Evolutionary conservation across 2,113 vertebrate species (phyloP).

Genomic region (Siniperca knerii): DNA sequence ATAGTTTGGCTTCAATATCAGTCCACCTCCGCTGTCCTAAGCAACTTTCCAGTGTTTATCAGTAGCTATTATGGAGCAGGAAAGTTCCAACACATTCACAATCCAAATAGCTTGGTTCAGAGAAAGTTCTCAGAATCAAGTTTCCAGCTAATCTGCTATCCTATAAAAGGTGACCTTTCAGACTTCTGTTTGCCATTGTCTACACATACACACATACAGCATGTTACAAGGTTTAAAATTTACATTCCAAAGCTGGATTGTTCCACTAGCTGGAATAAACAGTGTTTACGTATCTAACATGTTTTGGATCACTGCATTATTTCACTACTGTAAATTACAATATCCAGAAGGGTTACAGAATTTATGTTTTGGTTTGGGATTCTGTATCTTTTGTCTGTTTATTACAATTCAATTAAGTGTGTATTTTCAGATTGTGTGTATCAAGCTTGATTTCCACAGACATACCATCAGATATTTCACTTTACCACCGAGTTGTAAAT

Average conservation of each 20-base stretch:
- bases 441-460: background rate
- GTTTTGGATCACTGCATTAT: background rate
- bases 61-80: background rate
- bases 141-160: background rate
- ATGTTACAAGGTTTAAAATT: background rate
- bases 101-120: slow-evolving; percentile 1
- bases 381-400: background rate
- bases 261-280: background rate
- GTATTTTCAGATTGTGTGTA: background rate
- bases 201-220: background rate
- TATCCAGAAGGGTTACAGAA: background rate
- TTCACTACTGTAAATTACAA: background rate
- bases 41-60: background rate
- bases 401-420: background rate
- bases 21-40: background rate
- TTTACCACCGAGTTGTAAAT: background rate
- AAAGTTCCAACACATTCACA: slow-evolving; percentile 14
- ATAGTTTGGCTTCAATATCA: slow-evolving; percentile 1
- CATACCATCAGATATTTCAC: background rate
- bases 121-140: background rate
- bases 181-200: background rate
- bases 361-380: background rate
- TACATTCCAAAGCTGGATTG: background rate
- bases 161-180: background rate
- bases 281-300: background rate